Evolutionary conservation across 2,797 vertebrate genomes (phyloP).

Genomic region (Acipenser oxyrinchus): DNA sequence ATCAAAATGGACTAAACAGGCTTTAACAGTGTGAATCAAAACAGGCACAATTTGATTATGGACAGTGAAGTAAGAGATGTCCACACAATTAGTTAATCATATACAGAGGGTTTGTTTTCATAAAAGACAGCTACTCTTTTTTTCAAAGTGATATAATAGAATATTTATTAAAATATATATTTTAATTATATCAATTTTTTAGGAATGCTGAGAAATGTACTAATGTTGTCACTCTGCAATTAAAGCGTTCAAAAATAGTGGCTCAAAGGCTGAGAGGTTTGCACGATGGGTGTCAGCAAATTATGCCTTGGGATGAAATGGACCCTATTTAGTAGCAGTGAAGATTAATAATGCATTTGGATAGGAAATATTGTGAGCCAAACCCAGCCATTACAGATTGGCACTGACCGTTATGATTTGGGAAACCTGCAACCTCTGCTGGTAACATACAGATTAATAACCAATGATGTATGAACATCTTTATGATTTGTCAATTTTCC

Average conservation of each 20-base stretch:
- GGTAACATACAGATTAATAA: background rate
- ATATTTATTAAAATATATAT: slow-evolving; percentile 1
- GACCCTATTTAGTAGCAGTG: too few relatives aligned
- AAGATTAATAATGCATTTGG: background rate
- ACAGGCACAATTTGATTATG: too few relatives aligned
- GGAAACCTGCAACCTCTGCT: background rate
- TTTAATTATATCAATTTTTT: slow-evolving; percentile 39
- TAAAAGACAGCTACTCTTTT: too few relatives aligned
- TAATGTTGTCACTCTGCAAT: slow-evolving; percentile 31
- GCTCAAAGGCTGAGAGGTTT: slow-evolving; percentile 23
- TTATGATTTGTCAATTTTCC: too few relatives aligned
- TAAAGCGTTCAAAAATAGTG: slow-evolving; percentile 34
- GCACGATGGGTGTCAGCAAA: background rate
- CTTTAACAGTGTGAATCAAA: too few relatives aligned
- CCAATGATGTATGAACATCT: too few relatives aligned
- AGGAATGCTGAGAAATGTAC: slow-evolving; percentile 25
- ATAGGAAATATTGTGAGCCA: background rate
- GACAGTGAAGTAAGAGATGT: too few relatives aligned
- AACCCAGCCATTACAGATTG: background rate
- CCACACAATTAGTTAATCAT: too few relatives aligned
- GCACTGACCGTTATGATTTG: background rate
- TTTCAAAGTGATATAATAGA: too few relatives aligned
- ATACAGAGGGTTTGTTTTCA: too few relatives aligned
- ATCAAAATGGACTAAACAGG: too few relatives aligned
- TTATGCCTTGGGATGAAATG: too few relatives aligned